These are phyloP conservation scores for Origma solitaria DNA, from an alignment of 2,113 vertebrate genomes.

Conservation along the genomic window DNA sequence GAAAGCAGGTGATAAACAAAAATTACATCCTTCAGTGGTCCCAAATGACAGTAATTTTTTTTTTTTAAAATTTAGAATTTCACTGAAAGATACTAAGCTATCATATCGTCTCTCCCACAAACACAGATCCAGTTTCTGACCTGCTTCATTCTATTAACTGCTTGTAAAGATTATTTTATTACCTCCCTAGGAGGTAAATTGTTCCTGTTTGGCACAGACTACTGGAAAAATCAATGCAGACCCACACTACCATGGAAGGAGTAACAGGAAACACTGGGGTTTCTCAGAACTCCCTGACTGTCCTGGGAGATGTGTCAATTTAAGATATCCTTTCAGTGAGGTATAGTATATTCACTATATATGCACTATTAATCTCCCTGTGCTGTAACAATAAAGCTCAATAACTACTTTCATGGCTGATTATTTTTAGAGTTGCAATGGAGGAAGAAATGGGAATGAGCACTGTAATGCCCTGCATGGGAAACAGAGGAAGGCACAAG, in stretches of 20 bases:
- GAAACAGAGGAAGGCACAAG: background rate
- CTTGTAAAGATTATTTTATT: conserved; percentile 45
- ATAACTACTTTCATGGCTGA: background rate
- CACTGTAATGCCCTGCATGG: background rate
- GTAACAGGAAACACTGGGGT: conserved; percentile 44
- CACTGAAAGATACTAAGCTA: background rate
- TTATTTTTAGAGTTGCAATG: conserved; percentile 38
- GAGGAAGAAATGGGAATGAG: background rate
- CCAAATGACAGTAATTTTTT: background rate
- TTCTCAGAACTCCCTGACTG: conserved; percentile 49
- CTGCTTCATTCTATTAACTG: background rate
- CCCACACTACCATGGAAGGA: background rate
- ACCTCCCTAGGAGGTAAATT: conserved; percentile 28
- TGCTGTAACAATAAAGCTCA: conserved; percentile 36
- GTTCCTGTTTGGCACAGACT: conserved; percentile 50
- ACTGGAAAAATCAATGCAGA: conserved; percentile 60
- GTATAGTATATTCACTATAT: background rate
- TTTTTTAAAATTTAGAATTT: background rate
- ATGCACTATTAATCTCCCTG: background rate
- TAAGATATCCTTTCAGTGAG: conserved; percentile 22
- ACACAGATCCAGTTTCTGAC: background rate
- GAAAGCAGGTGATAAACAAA: background rate
- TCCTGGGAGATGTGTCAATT: conserved; percentile 31
- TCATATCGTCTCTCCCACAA: background rate
- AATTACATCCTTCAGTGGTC: background rate